phyloP scores from a whole-genome alignment of 2,888 invertebrate genomes.

The Argyra leucocephala region DNA sequence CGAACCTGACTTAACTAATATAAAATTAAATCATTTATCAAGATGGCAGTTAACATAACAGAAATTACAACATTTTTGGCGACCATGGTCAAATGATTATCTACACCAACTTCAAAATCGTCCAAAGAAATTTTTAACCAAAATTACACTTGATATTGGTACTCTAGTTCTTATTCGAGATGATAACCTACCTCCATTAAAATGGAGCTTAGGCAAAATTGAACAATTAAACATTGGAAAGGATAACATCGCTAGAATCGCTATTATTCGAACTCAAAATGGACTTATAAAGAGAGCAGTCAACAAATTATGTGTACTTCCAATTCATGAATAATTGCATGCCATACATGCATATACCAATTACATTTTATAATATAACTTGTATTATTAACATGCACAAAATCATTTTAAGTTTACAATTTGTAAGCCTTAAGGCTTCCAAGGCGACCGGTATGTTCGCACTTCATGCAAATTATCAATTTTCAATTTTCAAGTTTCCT shows the following conservation, averaged over 20 bases:
- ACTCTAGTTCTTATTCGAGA: neutral
- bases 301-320: neutral
- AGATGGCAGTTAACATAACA: conserved; percentile 12
- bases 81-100: conserved; percentile 12
- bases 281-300: conserved; percentile 4
- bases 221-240: neutral
- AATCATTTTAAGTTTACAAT: too few species aligned
- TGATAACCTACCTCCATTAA: conserved; percentile 11
- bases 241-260: neutral
- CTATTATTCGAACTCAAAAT: neutral
- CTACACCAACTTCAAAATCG: conserved; percentile 4
- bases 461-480: too few species aligned
- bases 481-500: too few species aligned
- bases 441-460: too few species aligned
- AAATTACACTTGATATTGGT: neutral
- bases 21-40: conserved; percentile 16
- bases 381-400: too few species aligned
- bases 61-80: conserved; percentile 8
- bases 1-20: neutral
- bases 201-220: conserved; percentile 9
- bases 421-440: too few species aligned
- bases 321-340: neutral
- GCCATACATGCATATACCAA: too few species aligned
- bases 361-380: too few species aligned
- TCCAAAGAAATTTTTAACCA: neutral